phyloP scores from a whole-genome alignment of 2,113 vertebrate species.

The Hemiprocne comata region DNA sequence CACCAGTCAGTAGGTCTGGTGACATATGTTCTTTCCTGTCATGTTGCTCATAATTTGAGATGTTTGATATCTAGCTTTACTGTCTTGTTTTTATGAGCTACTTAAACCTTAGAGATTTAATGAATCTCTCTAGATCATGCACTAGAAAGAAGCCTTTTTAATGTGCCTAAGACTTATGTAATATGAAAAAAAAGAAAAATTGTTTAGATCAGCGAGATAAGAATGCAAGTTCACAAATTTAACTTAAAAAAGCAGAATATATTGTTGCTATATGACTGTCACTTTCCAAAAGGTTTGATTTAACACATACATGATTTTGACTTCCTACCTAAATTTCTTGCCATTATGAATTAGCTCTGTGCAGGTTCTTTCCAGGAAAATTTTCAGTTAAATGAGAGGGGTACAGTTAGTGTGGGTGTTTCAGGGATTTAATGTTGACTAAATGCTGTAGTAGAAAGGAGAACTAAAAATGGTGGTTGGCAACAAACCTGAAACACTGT shows the following conservation, averaged over 20 bases:
- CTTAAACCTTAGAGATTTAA: constrained; percentile 5
- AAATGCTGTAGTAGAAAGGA: not conserved
- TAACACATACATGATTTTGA: not conserved
- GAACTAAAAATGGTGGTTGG: not conserved
- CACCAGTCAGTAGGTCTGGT: not conserved
- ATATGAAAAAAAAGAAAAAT: not conserved
- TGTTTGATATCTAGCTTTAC: not conserved
- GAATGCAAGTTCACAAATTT: not conserved
- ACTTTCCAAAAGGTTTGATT: not conserved
- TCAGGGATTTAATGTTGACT: not conserved
- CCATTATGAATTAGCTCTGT: not conserved
- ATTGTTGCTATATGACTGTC: not conserved
- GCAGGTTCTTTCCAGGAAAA: not conserved
- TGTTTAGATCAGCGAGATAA: not conserved
- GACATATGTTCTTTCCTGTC: not conserved
- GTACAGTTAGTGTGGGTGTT: not conserved
- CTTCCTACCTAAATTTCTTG: not conserved
- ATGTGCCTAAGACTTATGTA: not conserved
- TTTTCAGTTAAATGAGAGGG: not conserved
- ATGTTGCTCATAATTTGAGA: not conserved
- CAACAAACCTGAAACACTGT: not conserved
- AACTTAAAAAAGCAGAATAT: not conserved
- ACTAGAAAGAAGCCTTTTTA: not conserved
- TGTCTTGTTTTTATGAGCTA: constrained; percentile 32
- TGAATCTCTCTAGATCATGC: not conserved